Evolutionary conservation across 2,797 vertebrate species (phyloP).

Genomic region (Dendrocincla tyrannina): DNA sequence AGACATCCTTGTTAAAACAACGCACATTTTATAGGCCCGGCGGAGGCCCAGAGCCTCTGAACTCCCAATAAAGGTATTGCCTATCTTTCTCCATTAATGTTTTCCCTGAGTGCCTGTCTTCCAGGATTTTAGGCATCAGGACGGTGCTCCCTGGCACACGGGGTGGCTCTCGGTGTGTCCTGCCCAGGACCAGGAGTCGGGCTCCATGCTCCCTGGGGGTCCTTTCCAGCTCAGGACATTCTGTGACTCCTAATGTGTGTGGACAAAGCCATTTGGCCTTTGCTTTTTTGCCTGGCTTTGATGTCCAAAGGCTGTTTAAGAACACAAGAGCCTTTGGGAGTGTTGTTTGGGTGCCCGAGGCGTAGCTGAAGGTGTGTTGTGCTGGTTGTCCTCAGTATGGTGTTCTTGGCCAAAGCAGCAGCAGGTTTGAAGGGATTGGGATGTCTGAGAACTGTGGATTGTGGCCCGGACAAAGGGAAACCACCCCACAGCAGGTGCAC

Average conservation of each 20-base stretch:
- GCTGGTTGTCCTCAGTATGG: fast-evolving
- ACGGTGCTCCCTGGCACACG: fast-evolving
- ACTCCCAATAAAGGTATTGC: too few relatives aligned
- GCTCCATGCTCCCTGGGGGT: not conserved
- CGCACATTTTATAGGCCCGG: too few relatives aligned
- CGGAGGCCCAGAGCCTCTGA: too few relatives aligned
- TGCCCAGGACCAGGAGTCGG: not conserved
- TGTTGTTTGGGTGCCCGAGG: fast-evolving
- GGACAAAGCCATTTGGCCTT: not conserved
- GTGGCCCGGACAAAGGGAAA: not conserved
- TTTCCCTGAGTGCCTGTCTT: too few relatives aligned
- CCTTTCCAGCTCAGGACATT: not conserved
- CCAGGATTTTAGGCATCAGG: not conserved
- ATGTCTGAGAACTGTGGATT: not conserved
- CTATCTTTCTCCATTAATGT: too few relatives aligned
- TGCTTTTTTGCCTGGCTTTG: not conserved
- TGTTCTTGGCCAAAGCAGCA: fast-evolving
- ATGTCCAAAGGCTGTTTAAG: not conserved
- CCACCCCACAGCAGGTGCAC: fast-evolving
- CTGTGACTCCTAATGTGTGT: not conserved
- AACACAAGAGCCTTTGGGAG: not conserved
- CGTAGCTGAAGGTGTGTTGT: not conserved
- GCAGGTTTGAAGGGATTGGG: not conserved
- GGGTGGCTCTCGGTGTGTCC: not conserved
- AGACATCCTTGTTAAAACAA: too few relatives aligned